These are phyloP conservation scores for Galeopterus variegatus DNA, from an alignment of 2,113 vertebrate genomes.

Conservation along the genomic window DNA sequence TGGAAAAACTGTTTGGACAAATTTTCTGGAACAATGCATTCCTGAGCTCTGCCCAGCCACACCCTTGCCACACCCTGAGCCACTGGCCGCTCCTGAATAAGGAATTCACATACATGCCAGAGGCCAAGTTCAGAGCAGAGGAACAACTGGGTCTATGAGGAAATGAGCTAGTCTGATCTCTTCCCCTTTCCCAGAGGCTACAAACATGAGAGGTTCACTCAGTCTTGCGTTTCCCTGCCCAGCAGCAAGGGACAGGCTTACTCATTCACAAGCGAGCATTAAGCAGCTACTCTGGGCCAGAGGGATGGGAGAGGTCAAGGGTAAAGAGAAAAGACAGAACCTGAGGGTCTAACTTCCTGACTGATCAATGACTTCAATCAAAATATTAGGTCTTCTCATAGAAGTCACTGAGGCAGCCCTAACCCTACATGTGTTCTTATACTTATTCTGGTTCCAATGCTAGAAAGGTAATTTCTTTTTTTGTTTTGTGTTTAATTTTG, in stretches of 20 bases:
- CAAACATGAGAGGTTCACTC: background rate
- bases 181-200: conserved; percentile 40
- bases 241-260: conserved; percentile 20
- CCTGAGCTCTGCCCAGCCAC: conserved; percentile 41
- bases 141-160: conserved; percentile 49
- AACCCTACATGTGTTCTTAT: background rate
- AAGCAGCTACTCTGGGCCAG: conserved; percentile 41
- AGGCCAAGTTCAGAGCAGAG: conserved; percentile 34
- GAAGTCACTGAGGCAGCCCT: background rate
- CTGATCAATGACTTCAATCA: conserved; percentile 43
- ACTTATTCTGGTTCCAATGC: background rate
- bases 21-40: conserved; percentile 75
- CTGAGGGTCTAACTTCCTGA: background rate
- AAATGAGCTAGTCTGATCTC: conserved; percentile 46
- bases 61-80: conserved; percentile 49
- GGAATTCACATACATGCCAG: conserved; percentile 62
- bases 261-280: background rate
- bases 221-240: conserved; percentile 5
- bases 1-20: conserved; percentile 37
- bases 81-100: conserved; percentile 51
- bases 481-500: conserved; percentile 38
- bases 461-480: background rate
- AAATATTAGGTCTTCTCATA: background rate
- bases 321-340: background rate
- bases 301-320: background rate